phyloP scores from a whole-genome alignment of 2,797 vertebrate species.

The Fistularia commersonii region DNA sequence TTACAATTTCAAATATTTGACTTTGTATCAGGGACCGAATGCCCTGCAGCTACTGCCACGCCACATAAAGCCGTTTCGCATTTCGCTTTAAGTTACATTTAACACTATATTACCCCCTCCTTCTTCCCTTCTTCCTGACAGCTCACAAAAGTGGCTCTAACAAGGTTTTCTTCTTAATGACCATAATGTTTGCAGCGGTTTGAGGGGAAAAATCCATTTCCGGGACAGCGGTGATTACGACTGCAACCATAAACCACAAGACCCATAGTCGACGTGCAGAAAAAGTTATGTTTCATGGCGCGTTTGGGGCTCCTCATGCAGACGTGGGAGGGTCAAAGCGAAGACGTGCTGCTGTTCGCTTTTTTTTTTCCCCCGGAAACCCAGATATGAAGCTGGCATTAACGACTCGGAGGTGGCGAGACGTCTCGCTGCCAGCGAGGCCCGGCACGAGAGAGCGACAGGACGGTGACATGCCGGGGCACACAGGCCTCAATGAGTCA shows the following conservation, averaged over 20 bases:
- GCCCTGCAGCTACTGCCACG: constrained; percentile 34
- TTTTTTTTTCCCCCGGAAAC: constrained; percentile 2
- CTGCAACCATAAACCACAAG: constrained; percentile 24
- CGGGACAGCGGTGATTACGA: constrained; percentile 31
- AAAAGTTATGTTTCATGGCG: too few species aligned
- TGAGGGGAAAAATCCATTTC: constrained; percentile 28
- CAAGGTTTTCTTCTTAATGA: constrained; percentile 17
- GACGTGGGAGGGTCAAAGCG: neutral
- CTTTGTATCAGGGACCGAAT: constrained; percentile 11
- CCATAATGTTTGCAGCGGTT: constrained; percentile 27
- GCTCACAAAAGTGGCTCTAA: constrained; percentile 29
- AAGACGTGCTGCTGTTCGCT: constrained; percentile 8
- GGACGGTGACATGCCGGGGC: constrained; percentile 63
- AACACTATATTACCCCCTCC: constrained; percentile 13
- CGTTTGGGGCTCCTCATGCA: neutral
- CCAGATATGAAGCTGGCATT: constrained; percentile 28
- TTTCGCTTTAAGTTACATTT: constrained; percentile 23
- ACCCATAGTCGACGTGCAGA: neutral
- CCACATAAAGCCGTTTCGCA: constrained; percentile 27
- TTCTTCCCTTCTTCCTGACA: constrained; percentile 24
- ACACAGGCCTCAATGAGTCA: constrained; percentile 67
- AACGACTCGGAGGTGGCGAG: constrained; percentile 36
- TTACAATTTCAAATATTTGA: constrained; percentile 43
- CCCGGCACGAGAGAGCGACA: constrained; percentile 58
- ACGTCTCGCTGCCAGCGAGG: constrained; percentile 40